A percentile compares a stretch with the other conserved stretches of the same genome.
Conservation (phyloP, 2,888 invertebrate species). For the Eledone cirrhosa region DNA sequence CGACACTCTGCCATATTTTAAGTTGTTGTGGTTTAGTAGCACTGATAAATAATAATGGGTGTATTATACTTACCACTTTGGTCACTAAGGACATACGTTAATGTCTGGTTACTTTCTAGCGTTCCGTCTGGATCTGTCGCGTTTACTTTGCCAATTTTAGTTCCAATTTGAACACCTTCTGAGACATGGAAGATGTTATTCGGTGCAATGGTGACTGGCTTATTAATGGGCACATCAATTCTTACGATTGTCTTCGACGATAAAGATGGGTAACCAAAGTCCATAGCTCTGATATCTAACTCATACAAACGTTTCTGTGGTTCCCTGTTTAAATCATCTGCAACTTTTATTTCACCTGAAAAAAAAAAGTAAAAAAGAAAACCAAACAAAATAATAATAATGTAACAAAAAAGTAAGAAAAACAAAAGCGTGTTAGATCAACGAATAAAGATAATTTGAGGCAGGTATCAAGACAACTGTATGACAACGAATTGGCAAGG, state of each 20-base stretch:
- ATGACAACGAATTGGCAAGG: no score
- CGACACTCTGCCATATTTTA: no score
- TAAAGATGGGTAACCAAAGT: conserved; percentile 33
- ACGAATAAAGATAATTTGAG: no score
- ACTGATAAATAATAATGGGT: background rate
- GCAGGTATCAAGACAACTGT: no score
- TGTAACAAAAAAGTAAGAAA: no score
- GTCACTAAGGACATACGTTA: conserved; percentile 25
- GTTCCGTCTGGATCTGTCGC: conserved; percentile 35
- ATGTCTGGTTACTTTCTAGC: background rate
- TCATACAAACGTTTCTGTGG: conserved; percentile 29
- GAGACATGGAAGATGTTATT: conserved; percentile 19
- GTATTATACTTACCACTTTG: conserved; percentile 28
- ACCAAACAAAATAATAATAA: no score
- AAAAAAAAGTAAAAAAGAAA: no score
- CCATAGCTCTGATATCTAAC: conserved; percentile 31
- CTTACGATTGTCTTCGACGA: conserved; percentile 29
- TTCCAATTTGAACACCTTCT: conserved; percentile 31
- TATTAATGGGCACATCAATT: conserved; percentile 35
- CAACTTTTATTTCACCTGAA: conserved; percentile 29
- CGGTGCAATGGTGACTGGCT: conserved; percentile 21
- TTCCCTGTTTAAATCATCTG: conserved; percentile 22
- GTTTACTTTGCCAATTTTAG: conserved; percentile 34
- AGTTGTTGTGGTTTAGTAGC: no score
- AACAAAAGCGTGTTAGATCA: no score